Base-by-base conservation (phyloP, 2,113 vertebrate species). In the Sorex araneus region DNA sequence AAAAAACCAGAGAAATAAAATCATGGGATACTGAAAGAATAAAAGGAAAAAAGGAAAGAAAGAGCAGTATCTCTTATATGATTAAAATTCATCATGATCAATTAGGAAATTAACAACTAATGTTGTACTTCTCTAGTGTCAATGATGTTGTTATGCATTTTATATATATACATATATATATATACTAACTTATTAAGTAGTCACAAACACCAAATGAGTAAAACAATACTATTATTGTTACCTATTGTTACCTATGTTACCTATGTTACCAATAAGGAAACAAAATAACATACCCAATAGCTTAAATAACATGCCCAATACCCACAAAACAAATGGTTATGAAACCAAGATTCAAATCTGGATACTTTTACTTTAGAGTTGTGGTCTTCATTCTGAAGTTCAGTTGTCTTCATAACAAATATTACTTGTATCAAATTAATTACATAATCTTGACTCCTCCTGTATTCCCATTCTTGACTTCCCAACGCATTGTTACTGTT, bases 31-130 rank as follows among this genome's bases (percentile, higher is more conserved):
- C 27, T 28, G 64, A 66, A 66, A 66, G 64, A 66, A 30, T 9
- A 18, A 21, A 21, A 69, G 45, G 12, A 66, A 76, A 86, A 76
- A 86, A 15, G 3, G 32, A 78, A 78, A 76, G 0, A 32, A 69
- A 6, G 50, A 10, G 73, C 27, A 32, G 71, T 92, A 64, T 43
- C n/a, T 64, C 27, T 18, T 36, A n/a, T 70, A 13, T 70, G 10
- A 50, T 47, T 83, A 84, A 34, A 18, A 66, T 12, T 28, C 28
- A 30, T 83, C 28, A 34, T 79, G 32, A 92, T 21, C 3, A 89
- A 60, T 89, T 3, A 64, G 50, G 43, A 88, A 88, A 84, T 79
- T 74, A 82, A 78, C 73, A 73, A 12, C 43, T 82, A 78, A 91
- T 23, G 28, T 73, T 63, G 89, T 57, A 87, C 45, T 40, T 83